phyloP scores from a whole-genome alignment of 2,113 vertebrate genomes.

The Athene cunicularia region DNA sequence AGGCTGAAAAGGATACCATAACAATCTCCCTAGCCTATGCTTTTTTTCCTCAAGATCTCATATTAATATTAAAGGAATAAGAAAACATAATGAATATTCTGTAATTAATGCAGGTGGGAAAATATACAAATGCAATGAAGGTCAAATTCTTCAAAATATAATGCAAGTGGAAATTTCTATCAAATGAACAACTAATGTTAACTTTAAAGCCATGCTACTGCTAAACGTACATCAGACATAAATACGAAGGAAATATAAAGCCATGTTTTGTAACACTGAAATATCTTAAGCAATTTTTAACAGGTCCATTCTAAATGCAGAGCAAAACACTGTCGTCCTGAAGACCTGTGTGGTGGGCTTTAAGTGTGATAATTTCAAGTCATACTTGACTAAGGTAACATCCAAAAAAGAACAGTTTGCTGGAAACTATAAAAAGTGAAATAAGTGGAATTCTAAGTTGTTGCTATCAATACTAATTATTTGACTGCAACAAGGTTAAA shows the following conservation, averaged over 20 bases:
- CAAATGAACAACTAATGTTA: neutral
- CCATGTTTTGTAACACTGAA: neutral
- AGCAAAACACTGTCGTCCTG: neutral
- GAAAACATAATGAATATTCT: neutral
- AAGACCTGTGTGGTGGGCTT: neutral
- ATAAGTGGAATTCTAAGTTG: neutral
- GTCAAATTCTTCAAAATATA: neutral
- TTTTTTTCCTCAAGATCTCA: neutral
- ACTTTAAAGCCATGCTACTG: neutral
- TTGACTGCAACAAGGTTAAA: neutral
- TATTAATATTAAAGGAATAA: neutral
- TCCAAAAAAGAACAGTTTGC: neutral
- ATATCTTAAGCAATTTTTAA: neutral
- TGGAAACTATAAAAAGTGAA: neutral
- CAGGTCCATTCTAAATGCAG: neutral
- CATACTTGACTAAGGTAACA: neutral
- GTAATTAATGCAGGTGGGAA: neutral
- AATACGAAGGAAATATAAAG: neutral
- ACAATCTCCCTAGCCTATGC: neutral
- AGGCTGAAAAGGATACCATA: neutral
- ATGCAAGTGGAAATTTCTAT: neutral
- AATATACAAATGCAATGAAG: neutral
- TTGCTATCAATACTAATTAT: constrained; percentile 25
- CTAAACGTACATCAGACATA: neutral
- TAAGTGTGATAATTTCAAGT: neutral